Evolutionary conservation across 2,113 vertebrate genomes (phyloP), one percentile per base, ranked within the genome.

Genomic region (Mastomys coucha): DNA sequence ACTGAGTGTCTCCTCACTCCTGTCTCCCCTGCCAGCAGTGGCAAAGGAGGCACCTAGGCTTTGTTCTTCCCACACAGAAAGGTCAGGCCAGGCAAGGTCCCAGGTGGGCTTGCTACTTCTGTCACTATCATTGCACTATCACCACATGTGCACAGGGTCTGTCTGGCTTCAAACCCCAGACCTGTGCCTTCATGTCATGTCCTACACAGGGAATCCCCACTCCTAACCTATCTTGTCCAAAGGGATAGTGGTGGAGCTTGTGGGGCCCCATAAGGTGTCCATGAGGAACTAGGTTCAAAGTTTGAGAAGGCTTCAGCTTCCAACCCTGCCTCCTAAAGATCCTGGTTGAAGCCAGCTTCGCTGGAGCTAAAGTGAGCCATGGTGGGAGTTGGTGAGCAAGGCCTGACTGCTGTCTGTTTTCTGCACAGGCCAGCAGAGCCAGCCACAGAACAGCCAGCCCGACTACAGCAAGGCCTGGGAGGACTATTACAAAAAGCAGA

Each of bases 381-480:
- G 33, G 45, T 51, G 51, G 36, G 69, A 42, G n/a, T n/a, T 53
- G 36, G 20, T 33, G 87, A 60, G 1, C 13, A 56, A 33, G 97
- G 93, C 36, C 13, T 98, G 96, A 98, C 97, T 94, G 93, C 98
- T 96, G 78, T 96, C 96, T 98, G 94, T 92, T 97, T 89, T 97
- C 94, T 96, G 94, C 97, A 56, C 98, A 99, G 99, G 99, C 99
- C 99, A 99, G 98, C 99, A 99, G 98, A 99, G 98, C 98, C 99
- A 99, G 98, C 99, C 99, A 95, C 99, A 99, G 98, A 99, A 98
- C 98, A 98, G 98, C 97, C 99, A 99, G 97, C 99, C 99, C 0
- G 99, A 99, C 98, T 99, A 99, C 99, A 99, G 99, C 99, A 99
- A 99, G 98, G 99, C 99, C 75, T 99, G 99, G 99, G 99, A 99